Evolutionary conservation across 2,797 vertebrate species (phyloP).

Genomic region (Salarias fasciatus): DNA sequence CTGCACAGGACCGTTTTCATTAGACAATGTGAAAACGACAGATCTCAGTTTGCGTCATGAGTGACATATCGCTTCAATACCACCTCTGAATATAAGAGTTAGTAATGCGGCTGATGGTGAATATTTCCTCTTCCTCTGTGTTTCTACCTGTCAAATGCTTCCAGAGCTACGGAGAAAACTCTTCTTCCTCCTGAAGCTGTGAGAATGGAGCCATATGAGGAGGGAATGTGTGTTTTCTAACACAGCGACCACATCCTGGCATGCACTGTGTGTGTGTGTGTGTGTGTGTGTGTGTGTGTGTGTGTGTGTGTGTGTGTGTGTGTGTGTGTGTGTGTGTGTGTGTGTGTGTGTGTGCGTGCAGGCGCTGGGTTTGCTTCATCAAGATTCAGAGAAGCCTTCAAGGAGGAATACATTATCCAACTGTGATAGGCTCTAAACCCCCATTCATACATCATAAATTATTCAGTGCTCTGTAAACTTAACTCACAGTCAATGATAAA

Average conservation of each 20-base stretch:
- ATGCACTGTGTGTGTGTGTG: constrained; percentile 14
- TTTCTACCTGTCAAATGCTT: constrained; percentile 6
- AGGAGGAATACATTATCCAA: constrained; percentile 79
- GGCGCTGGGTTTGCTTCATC: constrained; percentile 55
- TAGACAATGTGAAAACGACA: too few relatives aligned
- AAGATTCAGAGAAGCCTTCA: constrained; percentile 74
- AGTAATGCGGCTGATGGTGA: background rate
- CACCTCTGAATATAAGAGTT: too few relatives aligned
- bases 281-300: constrained; percentile 15
- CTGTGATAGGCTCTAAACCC: constrained; percentile 77
- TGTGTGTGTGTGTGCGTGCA: constrained; percentile 17
- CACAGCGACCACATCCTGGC: constrained; percentile 20
- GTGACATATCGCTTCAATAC: too few relatives aligned
- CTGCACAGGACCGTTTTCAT: too few relatives aligned
- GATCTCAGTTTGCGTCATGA: too few relatives aligned
- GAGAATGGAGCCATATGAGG: constrained; percentile 27
- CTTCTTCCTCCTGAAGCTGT: constrained; percentile 2
- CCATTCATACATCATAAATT: constrained; percentile 82
- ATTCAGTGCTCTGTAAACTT: constrained; percentile 80
- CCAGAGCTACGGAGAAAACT: constrained; percentile 4
- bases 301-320: constrained; percentile 15
- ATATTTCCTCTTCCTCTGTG: background rate
- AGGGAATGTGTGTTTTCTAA: constrained; percentile 49
- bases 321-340: constrained; percentile 15
- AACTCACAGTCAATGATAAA: constrained; percentile 83